A percentile compares a stretch with the other conserved stretches of the same genome.
These are phyloP conservation scores for Luehdorfia chinensis DNA, from an alignment of 1,140 invertebrate species.

Conservation along the genomic window DNA sequence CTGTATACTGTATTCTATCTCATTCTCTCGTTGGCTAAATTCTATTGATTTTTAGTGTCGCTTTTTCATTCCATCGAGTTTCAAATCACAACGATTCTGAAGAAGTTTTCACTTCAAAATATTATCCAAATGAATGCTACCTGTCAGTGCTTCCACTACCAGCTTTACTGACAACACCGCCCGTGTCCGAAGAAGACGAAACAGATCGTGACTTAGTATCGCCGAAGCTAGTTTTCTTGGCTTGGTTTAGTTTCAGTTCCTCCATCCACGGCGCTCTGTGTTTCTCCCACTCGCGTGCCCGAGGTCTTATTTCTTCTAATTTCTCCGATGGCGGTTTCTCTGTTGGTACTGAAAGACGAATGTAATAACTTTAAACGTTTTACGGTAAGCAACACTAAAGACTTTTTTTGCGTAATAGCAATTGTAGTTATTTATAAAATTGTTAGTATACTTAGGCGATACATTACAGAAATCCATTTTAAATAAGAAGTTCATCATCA, in stretches of 20 bases:
- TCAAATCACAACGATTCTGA: no score
- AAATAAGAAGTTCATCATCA: no score
- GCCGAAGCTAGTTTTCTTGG: conserved; percentile 75
- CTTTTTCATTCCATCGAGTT: no score
- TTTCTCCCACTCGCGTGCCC: conserved; percentile 75
- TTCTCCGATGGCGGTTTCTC: conserved; percentile 55
- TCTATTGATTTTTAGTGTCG: no score
- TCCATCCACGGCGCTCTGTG: conserved; percentile 83
- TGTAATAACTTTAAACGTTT: no score
- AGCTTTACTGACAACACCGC: conserved; percentile 31
- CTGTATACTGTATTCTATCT: no score
- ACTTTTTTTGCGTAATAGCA: no score
- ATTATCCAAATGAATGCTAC: conserved; percentile 26
- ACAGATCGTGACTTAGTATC: conserved; percentile 57
- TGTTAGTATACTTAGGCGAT: no score
- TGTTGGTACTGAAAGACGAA: conserved; percentile 37
- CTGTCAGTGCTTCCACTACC: conserved; percentile 42
- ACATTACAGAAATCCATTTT: no score
- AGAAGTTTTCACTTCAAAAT: no score
- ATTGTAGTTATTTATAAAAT: conserved; percentile 25
- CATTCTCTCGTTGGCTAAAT: no score
- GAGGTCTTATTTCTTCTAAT: conserved; percentile 63
- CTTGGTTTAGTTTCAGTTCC: conserved; percentile 82
- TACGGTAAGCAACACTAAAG: no score
- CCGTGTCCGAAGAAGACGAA: conserved; percentile 28